Percentiles rank a stretch among this genome's conserved stretches.
Conservation (phyloP, 2,113 vertebrate species). For the Tiliqua scincoides region DNA sequence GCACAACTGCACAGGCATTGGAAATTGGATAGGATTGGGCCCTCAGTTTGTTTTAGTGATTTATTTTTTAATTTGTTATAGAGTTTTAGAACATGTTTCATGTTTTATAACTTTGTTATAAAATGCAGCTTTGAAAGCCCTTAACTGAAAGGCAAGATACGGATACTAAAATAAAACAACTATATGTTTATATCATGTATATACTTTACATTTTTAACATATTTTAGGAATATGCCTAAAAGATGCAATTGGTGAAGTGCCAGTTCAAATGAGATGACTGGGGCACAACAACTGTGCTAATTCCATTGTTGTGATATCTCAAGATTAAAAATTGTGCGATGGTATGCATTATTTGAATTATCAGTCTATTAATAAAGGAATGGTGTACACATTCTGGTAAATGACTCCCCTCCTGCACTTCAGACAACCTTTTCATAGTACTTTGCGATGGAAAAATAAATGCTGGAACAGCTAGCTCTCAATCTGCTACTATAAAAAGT, state of each 20-base stretch:
- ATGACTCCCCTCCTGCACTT: neutral
- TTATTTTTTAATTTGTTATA: too few relatives aligned
- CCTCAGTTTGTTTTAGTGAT: too few relatives aligned
- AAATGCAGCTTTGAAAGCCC: too few relatives aligned
- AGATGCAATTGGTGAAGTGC: neutral
- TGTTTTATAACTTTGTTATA: too few relatives aligned
- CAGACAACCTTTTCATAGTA: constrained; percentile 38
- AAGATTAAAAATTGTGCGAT: constrained; percentile 19
- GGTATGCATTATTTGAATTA: constrained; percentile 54
- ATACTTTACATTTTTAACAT: neutral
- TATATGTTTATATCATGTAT: neutral
- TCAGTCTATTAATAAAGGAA: constrained; percentile 5
- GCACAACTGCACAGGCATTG: too few relatives aligned
- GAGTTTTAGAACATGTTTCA: too few relatives aligned
- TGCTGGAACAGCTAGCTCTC: constrained; percentile 38
- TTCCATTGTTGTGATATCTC: neutral
- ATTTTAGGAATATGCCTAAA: neutral
- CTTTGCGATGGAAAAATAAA: constrained; percentile 29
- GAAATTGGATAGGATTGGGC: too few relatives aligned
- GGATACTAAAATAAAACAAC: too few relatives aligned
- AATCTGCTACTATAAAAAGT: constrained; percentile 41
- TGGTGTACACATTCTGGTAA: constrained; percentile 34
- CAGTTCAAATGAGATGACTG: neutral
- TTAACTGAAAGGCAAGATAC: too few relatives aligned
- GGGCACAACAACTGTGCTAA: neutral